Percentiles rank a stretch among this genome's conserved stretches.
Evolutionary conservation across 2,797 vertebrate genomes (phyloP).

Genomic region (Parotocinclus haroldoi): DNA sequence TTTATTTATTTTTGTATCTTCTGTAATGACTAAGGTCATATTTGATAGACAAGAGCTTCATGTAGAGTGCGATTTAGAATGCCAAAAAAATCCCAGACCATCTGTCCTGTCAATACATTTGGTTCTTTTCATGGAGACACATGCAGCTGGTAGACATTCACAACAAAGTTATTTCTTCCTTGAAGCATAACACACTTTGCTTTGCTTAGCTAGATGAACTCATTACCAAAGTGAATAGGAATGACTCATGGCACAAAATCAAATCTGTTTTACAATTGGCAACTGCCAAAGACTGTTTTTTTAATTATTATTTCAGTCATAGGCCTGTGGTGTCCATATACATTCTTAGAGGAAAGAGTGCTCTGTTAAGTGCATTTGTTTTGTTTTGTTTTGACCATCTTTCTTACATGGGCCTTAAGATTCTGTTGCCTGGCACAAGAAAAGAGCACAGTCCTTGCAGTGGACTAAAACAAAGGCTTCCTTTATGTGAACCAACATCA

Average conservation of each 20-base stretch:
- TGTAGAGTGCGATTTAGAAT: constrained; percentile 29
- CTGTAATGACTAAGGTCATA: constrained; percentile 20
- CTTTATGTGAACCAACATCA: not conserved
- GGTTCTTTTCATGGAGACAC: constrained; percentile 27
- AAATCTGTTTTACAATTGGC: constrained; percentile 13
- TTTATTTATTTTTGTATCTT: not conserved
- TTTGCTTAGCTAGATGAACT: constrained; percentile 73
- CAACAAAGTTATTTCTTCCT: constrained; percentile 79
- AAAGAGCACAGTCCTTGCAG: not conserved
- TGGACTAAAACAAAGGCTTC: not conserved
- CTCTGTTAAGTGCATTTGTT: not conserved
- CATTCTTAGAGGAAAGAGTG: not conserved
- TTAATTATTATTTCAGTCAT: constrained; percentile 1
- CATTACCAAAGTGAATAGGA: constrained; percentile 45
- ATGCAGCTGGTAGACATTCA: constrained; percentile 31
- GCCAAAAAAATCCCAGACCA: constrained; percentile 19
- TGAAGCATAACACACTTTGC: constrained; percentile 63
- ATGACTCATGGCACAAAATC: constrained; percentile 31
- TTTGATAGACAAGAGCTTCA: constrained; percentile 21
- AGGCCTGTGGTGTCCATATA: not conserved
- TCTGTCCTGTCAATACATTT: constrained; percentile 3
- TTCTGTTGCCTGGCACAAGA: constrained; percentile 27
- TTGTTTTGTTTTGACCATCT: not conserved
- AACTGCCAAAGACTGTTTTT: constrained; percentile 39
- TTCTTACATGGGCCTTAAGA: constrained; percentile 29